phyloP scores from a whole-genome alignment of 2,888 invertebrate species.

The Cerceris rybyensis region DNA sequence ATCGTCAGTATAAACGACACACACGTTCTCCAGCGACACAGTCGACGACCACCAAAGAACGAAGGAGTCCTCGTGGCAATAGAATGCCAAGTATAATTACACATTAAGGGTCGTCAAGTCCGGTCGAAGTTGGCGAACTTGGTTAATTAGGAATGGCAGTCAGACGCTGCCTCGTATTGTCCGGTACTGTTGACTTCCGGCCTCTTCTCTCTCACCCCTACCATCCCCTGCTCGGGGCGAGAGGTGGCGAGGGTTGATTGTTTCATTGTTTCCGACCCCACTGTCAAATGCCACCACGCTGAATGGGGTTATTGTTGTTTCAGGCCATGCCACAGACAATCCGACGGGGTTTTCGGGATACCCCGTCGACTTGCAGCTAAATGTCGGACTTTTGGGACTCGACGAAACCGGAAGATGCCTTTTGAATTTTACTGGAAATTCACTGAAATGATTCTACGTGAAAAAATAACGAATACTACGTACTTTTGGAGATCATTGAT shows the following conservation, averaged over 20 bases:
- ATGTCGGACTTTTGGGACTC: constrained; percentile 17
- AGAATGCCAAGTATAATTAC: constrained; percentile 50
- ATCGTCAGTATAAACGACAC: constrained; percentile 10
- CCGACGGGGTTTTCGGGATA: constrained; percentile 61
- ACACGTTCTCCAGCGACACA: constrained; percentile 5
- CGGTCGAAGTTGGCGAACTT: constrained; percentile 73
- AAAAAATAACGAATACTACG: too few species aligned
- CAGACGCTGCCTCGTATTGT: constrained; percentile 75
- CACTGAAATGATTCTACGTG: not conserved
- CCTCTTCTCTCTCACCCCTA: constrained; percentile 46
- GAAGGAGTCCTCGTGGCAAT: not conserved
- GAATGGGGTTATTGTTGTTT: constrained; percentile 79
- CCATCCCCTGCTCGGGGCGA: constrained; percentile 23
- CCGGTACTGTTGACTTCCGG: constrained; percentile 79
- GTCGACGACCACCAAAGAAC: not conserved
- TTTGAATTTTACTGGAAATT: not conserved
- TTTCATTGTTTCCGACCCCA: constrained; percentile 80
- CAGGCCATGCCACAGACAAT: constrained; percentile 72
- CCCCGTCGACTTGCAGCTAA: constrained; percentile 29
- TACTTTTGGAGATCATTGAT: too few species aligned
- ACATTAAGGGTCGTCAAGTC: constrained; percentile 61
- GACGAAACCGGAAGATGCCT: constrained; percentile 12
- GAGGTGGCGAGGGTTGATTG: constrained; percentile 76
- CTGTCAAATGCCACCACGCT: constrained; percentile 76
- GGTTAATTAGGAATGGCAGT: constrained; percentile 77